phyloP scores from a whole-genome alignment of 2,888 invertebrate genomes.

The Netelia inedita region DNA sequence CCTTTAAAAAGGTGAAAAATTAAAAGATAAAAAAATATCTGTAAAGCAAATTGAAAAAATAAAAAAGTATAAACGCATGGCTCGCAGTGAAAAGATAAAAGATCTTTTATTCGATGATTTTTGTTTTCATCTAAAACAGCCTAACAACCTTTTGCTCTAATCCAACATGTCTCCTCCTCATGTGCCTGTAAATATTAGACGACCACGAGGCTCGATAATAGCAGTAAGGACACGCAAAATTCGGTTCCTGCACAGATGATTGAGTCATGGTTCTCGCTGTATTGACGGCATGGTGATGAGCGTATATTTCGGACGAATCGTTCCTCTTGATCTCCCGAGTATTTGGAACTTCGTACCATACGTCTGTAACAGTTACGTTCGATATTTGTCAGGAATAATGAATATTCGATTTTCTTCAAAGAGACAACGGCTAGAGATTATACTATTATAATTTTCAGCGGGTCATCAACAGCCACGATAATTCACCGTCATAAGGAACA shows the following conservation, averaged over 20 bases:
- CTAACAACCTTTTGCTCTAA: slow-evolving; percentile 54
- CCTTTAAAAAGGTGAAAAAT: neutral
- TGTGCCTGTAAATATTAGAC: slow-evolving; percentile 70
- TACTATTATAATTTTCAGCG: neutral
- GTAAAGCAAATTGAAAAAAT: neutral
- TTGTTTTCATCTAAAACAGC: slow-evolving; percentile 16
- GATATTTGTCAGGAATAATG: slow-evolving; percentile 29
- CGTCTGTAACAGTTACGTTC: slow-evolving; percentile 54
- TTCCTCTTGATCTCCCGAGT: slow-evolving; percentile 3
- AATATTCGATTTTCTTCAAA: neutral
- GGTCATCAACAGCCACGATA: neutral
- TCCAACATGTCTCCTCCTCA: slow-evolving; percentile 66
- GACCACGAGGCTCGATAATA: slow-evolving; percentile 62
- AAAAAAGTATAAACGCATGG: neutral
- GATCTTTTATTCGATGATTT: slow-evolving; percentile 15
- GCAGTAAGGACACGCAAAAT: slow-evolving; percentile 75
- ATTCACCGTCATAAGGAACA: neutral
- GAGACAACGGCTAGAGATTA: neutral
- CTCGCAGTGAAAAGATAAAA: neutral
- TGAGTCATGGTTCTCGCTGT: slow-evolving; percentile 62
- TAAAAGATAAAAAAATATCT: neutral
- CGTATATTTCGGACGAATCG: slow-evolving; percentile 31
- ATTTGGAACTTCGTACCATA: slow-evolving; percentile 31
- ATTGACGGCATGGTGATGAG: slow-evolving; percentile 31
- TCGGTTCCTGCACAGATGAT: slow-evolving; percentile 71